Conservation (phyloP, 2,113 vertebrate genomes). For the Cricetomys ansorgei region DNA sequence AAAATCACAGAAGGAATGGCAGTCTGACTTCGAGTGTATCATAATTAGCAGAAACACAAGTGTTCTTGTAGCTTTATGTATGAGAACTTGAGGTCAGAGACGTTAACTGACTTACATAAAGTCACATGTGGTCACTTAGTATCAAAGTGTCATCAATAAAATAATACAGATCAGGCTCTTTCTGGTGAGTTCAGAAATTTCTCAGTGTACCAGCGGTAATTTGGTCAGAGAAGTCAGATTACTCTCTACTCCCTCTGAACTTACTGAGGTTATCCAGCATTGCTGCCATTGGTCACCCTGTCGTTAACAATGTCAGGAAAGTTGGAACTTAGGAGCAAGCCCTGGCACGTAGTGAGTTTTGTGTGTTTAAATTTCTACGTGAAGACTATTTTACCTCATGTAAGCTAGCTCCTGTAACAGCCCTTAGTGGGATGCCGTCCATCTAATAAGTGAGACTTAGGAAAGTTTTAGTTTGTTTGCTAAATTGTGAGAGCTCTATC, state of each 20-base stretch:
- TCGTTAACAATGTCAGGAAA: neutral
- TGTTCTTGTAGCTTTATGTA: neutral
- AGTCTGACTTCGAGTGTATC: neutral
- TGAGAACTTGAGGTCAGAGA: neutral
- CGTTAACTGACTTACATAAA: slow-evolving; percentile 16
- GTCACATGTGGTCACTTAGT: neutral
- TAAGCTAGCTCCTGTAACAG: neutral
- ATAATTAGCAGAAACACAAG: neutral
- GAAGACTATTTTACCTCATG: neutral
- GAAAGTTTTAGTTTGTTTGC: neutral
- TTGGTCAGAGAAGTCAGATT: neutral
- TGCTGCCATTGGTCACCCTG: neutral
- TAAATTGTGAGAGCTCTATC: neutral
- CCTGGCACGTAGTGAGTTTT: neutral
- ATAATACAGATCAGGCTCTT: neutral
- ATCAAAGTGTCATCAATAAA: neutral
- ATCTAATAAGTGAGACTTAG: neutral
- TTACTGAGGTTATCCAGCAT: neutral
- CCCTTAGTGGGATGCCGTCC: neutral
- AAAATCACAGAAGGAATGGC: slow-evolving; percentile 15
- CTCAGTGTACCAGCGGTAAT: neutral
- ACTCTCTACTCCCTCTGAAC: neutral
- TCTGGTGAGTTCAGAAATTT: neutral
- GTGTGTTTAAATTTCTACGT: neutral
- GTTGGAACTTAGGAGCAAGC: neutral